Percentiles rank a stretch among this genome's conserved stretches.
Conservation (phyloP, 1,140 invertebrate genomes). For the Muscidifurax raptorellus region DNA sequence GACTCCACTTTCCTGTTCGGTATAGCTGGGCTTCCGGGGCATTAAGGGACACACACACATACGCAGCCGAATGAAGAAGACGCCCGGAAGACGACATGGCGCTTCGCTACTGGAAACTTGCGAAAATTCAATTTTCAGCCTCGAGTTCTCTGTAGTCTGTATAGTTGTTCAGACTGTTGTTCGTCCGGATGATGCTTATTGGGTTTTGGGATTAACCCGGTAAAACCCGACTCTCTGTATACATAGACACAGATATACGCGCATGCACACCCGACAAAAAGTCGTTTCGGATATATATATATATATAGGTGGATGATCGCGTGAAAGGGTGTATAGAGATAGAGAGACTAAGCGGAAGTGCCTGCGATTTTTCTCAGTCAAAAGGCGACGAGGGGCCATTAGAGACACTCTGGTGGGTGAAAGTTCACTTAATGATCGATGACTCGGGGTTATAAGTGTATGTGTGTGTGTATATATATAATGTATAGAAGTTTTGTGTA, state of each 20-base stretch:
- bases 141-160: not conserved
- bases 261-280: not conserved
- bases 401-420: slow-evolving; percentile 51
- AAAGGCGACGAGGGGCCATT: slow-evolving; percentile 60
- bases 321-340: not conserved
- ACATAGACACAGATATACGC: no score
- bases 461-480: slow-evolving; percentile 51
- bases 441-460: slow-evolving; percentile 61
- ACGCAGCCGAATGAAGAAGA: slow-evolving; percentile 48
- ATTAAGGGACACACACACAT: slow-evolving; percentile 55
- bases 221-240: not conserved
- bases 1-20: slow-evolving; percentile 63
- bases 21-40: slow-evolving; percentile 30
- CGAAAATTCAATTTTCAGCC: slow-evolving; percentile 40
- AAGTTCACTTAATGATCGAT: slow-evolving; percentile 65
- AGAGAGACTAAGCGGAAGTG: slow-evolving; percentile 60
- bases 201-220: not conserved
- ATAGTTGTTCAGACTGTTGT: not conserved
- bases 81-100: not conserved
- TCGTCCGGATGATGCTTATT: not conserved
- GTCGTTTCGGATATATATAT: no score
- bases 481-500: not conserved
- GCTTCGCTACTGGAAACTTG: not conserved
- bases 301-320: not conserved
- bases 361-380: slow-evolving; percentile 68